Evolutionary conservation across 2,113 vertebrate species (phyloP), one percentile per base, ranked within the genome.

Genomic region (Pollimyrus isidori): DNA sequence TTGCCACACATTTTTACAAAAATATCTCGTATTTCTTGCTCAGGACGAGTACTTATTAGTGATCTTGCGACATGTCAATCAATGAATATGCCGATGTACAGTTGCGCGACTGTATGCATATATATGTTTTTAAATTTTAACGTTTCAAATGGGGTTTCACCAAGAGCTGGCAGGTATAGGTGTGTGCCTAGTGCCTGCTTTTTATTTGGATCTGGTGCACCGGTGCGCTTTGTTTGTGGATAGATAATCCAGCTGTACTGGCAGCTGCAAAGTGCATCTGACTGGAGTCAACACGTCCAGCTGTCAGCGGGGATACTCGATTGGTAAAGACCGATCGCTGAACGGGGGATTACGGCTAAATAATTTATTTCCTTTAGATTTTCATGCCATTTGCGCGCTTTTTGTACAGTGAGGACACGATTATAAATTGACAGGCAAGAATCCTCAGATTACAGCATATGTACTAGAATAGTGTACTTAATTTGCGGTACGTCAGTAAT

Each of bases 141-240:
- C 4, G 42, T 13, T n/a, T 7, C 5, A n/a, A 48, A 84, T 48
- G 82, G 23, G 21, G 17, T 19, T 80, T 42, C 30, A 35, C 69
- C 15, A 15, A 35, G 39, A 84, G 19, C 7, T 17, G 35, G 19
- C 39, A 84, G 21, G 45, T 21, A 48, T 84, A 23, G 82, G 42
- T 84, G 39, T 21, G 45, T 84, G 42, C 35, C 45, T 84, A 21
- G 39, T 48, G 50, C 56, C 10, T 62, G n/a, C 30, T 84, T 62
- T 80, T 19, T 80, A 42, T 73, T 30, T 73, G 69, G 69, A 23
- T 39, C 26, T 50, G 42, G 50, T 42, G 35, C 50, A 11, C 35
- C 53, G 46, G 9, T 23, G 62, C 58, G 86, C 21, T 89, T 91
- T 92, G 48, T 58, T 73, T 91, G 85, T 82, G 39, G 21, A 84